A percentile compares a stretch with the other conserved stretches of the same genome.
These are phyloP conservation scores for Macaca fascicularis DNA, from an alignment of 2,113 vertebrate genomes.

Conservation along the genomic window T2T-MFA8v1.1 NC_088381.1:30411001-30411500, in stretches of 20 bases:
- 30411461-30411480: neutral
- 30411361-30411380: neutral
- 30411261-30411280: neutral
- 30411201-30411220: slow-evolving; percentile 20
- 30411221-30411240: no score
- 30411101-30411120: neutral
- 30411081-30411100: neutral
- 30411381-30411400: neutral
- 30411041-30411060: neutral
- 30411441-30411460: neutral
- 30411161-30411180: neutral
- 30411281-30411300: neutral
- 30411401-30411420: neutral
- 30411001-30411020: neutral
- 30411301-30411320: neutral
- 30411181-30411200: neutral
- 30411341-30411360: neutral
- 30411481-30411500: neutral
- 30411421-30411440: neutral
- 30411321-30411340: neutral
- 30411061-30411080: neutral
- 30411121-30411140: neutral
- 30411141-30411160: neutral
- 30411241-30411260: neutral
- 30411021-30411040: neutral